phyloP scores from a whole-genome alignment of 2,797 vertebrate species.

The Esox masquinongy region DNA sequence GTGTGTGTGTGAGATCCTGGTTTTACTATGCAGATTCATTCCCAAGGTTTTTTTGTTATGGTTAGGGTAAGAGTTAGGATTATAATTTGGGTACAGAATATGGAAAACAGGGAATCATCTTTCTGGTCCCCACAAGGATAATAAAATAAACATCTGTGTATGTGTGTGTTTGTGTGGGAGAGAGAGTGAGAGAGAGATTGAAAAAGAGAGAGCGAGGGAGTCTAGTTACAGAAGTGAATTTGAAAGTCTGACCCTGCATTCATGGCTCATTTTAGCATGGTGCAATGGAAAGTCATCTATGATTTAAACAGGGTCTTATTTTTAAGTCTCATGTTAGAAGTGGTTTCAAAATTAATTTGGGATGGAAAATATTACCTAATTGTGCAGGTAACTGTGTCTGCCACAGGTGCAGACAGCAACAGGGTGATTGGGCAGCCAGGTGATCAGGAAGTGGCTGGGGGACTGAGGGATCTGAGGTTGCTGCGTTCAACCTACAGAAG shows the following conservation, averaged over 20 bases:
- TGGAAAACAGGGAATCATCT: too few species aligned
- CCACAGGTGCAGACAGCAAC: conserved; percentile 47
- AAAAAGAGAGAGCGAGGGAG: background rate
- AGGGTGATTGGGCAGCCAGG: conserved; percentile 42
- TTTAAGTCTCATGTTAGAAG: conserved; percentile 30
- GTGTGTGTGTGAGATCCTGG: conserved; percentile 21
- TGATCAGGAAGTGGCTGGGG: conserved; percentile 34
- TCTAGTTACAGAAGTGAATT: background rate
- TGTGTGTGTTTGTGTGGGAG: background rate
- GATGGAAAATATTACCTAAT: conserved; percentile 31
- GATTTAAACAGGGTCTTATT: background rate
- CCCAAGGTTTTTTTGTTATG: too few species aligned
- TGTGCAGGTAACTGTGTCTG: conserved; percentile 37
- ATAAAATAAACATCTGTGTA: background rate
- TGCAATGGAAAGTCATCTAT: background rate
- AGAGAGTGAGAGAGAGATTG: background rate
- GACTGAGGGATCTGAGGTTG: conserved; percentile 39
- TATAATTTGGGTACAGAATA: too few species aligned
- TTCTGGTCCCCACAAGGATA: too few species aligned
- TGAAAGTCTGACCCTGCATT: background rate
- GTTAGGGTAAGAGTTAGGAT: too few species aligned
- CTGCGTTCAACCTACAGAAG: conserved; percentile 26
- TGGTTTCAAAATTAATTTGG: conserved; percentile 28
- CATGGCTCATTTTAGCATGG: background rate
- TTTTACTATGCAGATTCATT: conserved; percentile 2